Conservation (phyloP, 2,797 vertebrate species). For the Hemitrygon akajei region DNA sequence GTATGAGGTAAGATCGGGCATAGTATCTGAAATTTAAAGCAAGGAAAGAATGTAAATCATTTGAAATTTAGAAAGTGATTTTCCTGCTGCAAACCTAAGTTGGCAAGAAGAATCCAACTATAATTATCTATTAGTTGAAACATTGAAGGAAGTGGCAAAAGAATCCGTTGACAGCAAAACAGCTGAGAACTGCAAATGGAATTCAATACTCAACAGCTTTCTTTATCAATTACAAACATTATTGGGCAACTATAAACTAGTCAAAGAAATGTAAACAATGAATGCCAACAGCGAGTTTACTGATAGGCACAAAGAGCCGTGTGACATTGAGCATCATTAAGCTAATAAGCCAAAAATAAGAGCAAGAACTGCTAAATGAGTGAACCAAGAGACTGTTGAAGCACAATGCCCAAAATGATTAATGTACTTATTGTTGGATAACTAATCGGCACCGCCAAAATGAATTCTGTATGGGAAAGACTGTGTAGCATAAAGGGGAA, state of each 20-base stretch:
- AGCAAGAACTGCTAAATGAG: slow-evolving; percentile 5
- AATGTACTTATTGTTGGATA: background rate
- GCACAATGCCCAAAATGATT: background rate
- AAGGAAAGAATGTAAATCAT: no score
- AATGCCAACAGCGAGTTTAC: background rate
- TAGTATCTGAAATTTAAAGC: no score
- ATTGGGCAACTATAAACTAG: background rate
- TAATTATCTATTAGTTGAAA: background rate
- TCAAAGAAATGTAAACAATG: slow-evolving; percentile 5
- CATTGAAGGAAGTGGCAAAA: background rate
- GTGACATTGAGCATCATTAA: background rate
- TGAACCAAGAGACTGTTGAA: background rate
- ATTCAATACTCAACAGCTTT: background rate
- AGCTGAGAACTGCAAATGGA: background rate
- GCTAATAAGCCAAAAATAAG: background rate
- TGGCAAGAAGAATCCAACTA: background rate
- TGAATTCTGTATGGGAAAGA: background rate
- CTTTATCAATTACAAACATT: slow-evolving; percentile 22
- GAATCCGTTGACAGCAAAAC: background rate
- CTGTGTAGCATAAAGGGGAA: background rate
- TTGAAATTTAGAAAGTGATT: no score
- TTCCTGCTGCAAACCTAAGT: no score
- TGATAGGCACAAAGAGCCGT: background rate
- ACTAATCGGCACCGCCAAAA: background rate
- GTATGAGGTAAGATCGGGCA: no score